phyloP scores from a whole-genome alignment of 1,140 invertebrate genomes.

The Sitobion miscanthi region DNA sequence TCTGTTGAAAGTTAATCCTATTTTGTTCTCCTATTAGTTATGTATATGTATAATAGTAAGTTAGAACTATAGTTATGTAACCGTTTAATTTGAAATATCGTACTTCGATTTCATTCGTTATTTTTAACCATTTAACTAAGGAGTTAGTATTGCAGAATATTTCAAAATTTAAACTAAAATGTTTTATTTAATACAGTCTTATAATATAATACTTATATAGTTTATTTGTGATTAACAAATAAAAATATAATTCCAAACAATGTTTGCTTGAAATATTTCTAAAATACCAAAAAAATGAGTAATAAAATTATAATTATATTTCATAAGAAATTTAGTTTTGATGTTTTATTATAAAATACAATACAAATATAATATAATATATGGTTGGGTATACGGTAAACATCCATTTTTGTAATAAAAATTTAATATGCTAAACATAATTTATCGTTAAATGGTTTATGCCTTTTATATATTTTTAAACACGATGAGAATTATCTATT shows the following conservation, averaged over 20 bases:
- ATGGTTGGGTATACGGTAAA: not conserved
- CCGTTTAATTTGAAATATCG: not conserved
- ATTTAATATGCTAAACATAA: slow-evolving; percentile 26
- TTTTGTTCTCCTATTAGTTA: not conserved
- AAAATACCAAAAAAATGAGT: not conserved
- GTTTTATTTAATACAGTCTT: not conserved
- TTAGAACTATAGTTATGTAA: not conserved
- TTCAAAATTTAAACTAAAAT: not conserved
- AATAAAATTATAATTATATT: not conserved
- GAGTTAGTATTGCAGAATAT: not conserved
- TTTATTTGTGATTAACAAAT: too few relatives aligned
- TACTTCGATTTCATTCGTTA: not conserved
- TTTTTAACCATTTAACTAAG: not conserved
- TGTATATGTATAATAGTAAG: too few relatives aligned
- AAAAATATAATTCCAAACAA: too few relatives aligned
- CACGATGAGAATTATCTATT: not conserved
- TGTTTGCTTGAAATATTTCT: not conserved
- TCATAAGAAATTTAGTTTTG: not conserved
- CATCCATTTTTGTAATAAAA: slow-evolving; percentile 26
- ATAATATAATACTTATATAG: not conserved
- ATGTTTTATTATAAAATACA: not conserved
- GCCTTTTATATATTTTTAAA: not conserved
- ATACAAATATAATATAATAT: slow-evolving; percentile 18
- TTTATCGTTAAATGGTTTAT: slow-evolving; percentile 39
- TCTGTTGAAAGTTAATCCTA: not conserved